Base-by-base conservation (phyloP, 2,113 vertebrate genomes). In the Strix aluco region DNA sequence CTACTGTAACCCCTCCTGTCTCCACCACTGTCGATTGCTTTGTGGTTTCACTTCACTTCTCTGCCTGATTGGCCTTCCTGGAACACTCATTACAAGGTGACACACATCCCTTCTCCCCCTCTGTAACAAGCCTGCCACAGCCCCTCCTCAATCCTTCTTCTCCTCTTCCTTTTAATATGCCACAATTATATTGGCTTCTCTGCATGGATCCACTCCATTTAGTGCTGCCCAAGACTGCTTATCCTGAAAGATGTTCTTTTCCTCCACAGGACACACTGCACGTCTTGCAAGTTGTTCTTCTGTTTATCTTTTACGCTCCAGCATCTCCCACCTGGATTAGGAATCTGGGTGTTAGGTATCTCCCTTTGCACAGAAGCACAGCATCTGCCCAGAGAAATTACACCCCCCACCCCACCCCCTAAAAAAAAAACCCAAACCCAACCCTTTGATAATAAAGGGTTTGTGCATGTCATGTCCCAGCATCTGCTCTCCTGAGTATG, bases 151-250 rank as follows among this genome's bases (percentile, higher is more conserved):
- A 95, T 90, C 66, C 40, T 81, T 74, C 86, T 86, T 85, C 51
- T 62, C 57, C 7, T 90, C 66, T 84, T 87, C 46, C 18, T 89
- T 92, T 87, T 81, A 95, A 92, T 92, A 79, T 65, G 51, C 54
- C 73, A 72, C 73, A 91, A 92, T 94, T 87, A 94, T 25, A 92
- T 62, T 65, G 78, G 61, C 62, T 89, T 95, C 73, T 92, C 94
- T 82, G 92, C 78, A 46, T 74, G 94, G 95, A 95, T 96, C 77
- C 18, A 13, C 83, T 80, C 83, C 75, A 92, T 87, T 96, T 96
- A 74, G 69, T n/a, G 73, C 72, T 84, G 77, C 70, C 61, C 69
- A 81, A 69, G 82, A 83, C 49, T 2, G 20, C 73, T 95, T 92
- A 89, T 54, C 44, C 88, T 87, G 70, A 88, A 89, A 92, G 73